Conservation (phyloP, 2,797 vertebrate species). For the Valencia hispanica region DNA sequence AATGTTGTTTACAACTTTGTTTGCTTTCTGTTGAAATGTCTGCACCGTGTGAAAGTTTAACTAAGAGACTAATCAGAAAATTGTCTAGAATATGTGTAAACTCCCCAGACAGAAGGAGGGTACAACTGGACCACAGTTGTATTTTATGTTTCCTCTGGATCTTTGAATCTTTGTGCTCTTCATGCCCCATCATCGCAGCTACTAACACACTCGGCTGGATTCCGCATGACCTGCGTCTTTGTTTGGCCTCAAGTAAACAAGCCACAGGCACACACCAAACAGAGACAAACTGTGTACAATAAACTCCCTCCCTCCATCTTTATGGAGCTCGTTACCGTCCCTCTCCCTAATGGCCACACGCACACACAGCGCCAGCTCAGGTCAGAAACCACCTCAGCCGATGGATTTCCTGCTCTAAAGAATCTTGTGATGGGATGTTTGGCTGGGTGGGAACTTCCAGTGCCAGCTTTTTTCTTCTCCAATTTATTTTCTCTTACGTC, state of each 20-base stretch:
- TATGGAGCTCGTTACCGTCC: not conserved
- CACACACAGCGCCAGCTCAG: not conserved
- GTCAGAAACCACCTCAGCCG: not conserved
- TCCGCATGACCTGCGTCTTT: not conserved
- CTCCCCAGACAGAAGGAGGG: not conserved
- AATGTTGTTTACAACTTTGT: not conserved
- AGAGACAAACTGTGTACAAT: constrained; percentile 5
- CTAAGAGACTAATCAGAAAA: not conserved
- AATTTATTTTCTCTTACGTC: constrained; percentile 3
- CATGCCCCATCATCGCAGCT: not conserved
- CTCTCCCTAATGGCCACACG: not conserved
- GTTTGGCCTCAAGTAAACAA: not conserved
- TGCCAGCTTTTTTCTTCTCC: not conserved
- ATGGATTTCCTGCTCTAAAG: constrained; percentile 9
- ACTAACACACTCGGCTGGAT: not conserved
- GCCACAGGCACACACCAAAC: not conserved
- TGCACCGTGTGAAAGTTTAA: not conserved
- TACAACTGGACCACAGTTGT: not conserved
- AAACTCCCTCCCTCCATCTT: not conserved
- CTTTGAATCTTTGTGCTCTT: not conserved
- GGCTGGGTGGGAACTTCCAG: not conserved
- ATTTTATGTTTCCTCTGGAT: not conserved
- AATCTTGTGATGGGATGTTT: constrained; percentile 8
- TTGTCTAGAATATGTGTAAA: not conserved
- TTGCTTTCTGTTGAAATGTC: not conserved